Conservation (phyloP, 2,797 vertebrate species). For the Oryzias dopingdopingensis region DNA sequence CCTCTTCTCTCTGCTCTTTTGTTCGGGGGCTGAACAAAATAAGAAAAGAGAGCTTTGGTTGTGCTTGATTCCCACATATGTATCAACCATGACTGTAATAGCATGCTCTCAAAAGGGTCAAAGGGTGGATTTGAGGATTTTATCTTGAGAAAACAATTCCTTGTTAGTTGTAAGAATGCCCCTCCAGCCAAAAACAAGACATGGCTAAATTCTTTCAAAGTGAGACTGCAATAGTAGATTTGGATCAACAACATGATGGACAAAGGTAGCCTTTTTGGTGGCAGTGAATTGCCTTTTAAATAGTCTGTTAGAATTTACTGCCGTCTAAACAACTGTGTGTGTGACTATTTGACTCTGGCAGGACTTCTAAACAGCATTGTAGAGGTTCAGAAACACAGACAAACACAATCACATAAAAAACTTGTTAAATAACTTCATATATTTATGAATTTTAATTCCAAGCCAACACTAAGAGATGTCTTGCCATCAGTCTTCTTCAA, state of each 20-base stretch:
- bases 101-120: conserved; percentile 31
- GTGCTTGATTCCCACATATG: conserved; percentile 56
- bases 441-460: no score
- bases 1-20: conserved; percentile 10
- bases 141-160: conserved; percentile 28
- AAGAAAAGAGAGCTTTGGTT: conserved; percentile 40
- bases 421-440: no score
- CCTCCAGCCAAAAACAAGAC: background rate
- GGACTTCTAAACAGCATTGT: background rate
- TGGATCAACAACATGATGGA: conserved; percentile 4
- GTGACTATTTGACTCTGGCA: background rate
- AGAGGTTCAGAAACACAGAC: no score
- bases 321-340: conserved; percentile 15
- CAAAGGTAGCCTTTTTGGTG: conserved; percentile 15
- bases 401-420: no score
- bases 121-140: conserved; percentile 30
- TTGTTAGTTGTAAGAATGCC: conserved; percentile 11
- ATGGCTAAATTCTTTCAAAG: conserved; percentile 11
- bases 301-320: conserved; percentile 15
- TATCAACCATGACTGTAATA: conserved; percentile 16
- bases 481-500: no score
- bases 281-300: background rate
- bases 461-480: no score
- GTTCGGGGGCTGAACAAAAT: conserved; percentile 27
- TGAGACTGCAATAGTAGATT: conserved; percentile 16